These are phyloP conservation scores for Mayetiola destructor DNA, from an alignment of 2,888 invertebrate genomes.

Conservation along the genomic window DNA sequence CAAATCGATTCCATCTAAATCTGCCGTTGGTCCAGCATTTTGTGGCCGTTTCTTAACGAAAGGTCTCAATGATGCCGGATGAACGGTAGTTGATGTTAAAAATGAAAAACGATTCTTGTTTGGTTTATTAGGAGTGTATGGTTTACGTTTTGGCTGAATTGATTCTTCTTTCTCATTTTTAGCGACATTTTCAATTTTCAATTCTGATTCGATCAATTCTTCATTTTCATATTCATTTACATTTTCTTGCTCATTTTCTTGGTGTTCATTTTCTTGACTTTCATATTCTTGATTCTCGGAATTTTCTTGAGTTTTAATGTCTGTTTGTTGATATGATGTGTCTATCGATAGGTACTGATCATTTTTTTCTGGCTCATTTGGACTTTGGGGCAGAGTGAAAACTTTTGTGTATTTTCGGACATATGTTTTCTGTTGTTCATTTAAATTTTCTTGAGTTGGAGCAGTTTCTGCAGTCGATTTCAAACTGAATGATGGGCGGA, in stretches of 20 bases:
- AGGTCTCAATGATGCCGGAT: constrained; percentile 28
- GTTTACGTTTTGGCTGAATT: constrained; percentile 14
- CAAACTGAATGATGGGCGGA: background rate
- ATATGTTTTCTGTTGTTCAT: background rate
- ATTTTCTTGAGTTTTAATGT: background rate
- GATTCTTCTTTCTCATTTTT: constrained; percentile 15
- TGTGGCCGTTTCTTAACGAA: constrained; percentile 24
- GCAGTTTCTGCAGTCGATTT: background rate
- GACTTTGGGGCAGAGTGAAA: constrained; percentile 15
- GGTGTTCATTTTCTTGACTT: constrained; percentile 12
- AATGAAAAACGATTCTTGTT: constrained; percentile 28
- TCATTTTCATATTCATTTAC: constrained; percentile 20
- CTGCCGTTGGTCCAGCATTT: constrained; percentile 15
- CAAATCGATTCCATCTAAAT: constrained; percentile 35
- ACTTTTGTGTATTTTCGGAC: constrained; percentile 29
- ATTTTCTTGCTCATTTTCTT: constrained; percentile 18
- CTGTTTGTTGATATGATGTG: background rate
- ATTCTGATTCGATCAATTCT: too few species aligned
- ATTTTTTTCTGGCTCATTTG: background rate
- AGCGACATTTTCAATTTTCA: constrained; percentile 19
- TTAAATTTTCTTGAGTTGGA: background rate
- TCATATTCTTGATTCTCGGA: constrained; percentile 16
- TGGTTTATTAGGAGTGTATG: constrained; percentile 21
- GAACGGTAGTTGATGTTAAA: constrained; percentile 26
- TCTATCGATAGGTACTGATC: background rate